Conservation (phyloP, 2,113 vertebrate genomes). For the Uropsilus gracilis region DNA sequence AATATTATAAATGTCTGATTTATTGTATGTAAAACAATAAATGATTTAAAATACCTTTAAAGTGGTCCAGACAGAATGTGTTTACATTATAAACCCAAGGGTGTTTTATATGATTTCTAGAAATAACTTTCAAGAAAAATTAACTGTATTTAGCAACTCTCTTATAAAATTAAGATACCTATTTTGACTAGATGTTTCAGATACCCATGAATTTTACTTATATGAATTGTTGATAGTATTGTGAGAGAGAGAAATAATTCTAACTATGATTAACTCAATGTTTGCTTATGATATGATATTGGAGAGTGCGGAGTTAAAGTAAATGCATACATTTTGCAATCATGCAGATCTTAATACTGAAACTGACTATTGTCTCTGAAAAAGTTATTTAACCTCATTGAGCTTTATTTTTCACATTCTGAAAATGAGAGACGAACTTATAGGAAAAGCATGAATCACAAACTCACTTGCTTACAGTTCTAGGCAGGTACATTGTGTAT, state of each 20-base stretch:
- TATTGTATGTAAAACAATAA: conserved; percentile 74
- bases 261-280: neutral
- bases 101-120: conserved; percentile 11
- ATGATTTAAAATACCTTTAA: conserved; percentile 64
- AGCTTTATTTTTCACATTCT: conserved; percentile 34
- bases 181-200: conserved; percentile 41
- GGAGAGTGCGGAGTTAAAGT: neutral
- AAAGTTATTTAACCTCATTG: neutral
- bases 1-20: conserved; percentile 63
- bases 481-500: neutral
- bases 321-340: neutral
- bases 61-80: conserved; percentile 62
- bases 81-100: conserved; percentile 54
- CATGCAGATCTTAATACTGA: neutral
- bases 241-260: neutral
- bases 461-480: neutral
- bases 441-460: neutral
- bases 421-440: neutral
- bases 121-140: neutral
- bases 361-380: neutral
- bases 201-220: conserved; percentile 22
- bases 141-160: conserved; percentile 2
- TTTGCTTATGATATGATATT: neutral
- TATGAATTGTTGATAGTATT: neutral
- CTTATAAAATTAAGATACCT: neutral